phyloP scores from a whole-genome alignment of 2,113 vertebrate species.

The Equus quagga region DNA sequence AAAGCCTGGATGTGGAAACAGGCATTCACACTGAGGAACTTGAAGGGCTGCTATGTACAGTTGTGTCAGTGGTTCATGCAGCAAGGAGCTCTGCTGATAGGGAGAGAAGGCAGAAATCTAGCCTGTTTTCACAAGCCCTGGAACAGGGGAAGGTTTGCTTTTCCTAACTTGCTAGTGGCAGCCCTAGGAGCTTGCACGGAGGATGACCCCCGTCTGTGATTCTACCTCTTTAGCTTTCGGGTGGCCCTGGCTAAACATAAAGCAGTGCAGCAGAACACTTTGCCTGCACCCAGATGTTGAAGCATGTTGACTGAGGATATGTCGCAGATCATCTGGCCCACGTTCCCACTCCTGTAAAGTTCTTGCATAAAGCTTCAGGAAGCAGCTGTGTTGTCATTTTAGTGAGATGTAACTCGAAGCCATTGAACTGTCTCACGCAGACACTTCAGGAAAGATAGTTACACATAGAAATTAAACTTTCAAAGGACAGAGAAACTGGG shows the following conservation, averaged over 20 bases:
- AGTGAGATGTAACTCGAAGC: background rate
- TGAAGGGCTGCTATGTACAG: background rate
- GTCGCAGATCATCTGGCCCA: constrained; percentile 48
- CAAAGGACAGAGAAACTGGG: background rate
- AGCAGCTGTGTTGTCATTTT: constrained; percentile 80
- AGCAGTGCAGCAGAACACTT: constrained; percentile 33
- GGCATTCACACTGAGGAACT: background rate
- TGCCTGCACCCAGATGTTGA: constrained; percentile 34
- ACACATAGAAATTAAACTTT: background rate
- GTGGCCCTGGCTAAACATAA: background rate
- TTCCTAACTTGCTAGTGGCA: background rate
- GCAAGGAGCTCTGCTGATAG: background rate
- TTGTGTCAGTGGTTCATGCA: background rate
- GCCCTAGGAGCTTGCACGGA: background rate
- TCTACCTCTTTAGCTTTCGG: background rate
- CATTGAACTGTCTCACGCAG: background rate
- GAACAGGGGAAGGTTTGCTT: background rate
- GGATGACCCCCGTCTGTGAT: background rate
- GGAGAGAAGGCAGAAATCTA: too few species aligned
- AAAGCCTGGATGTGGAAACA: background rate
- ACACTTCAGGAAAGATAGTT: background rate
- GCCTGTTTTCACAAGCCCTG: background rate
- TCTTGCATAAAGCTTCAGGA: constrained; percentile 75
- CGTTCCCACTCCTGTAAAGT: background rate
- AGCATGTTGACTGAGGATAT: background rate